Evolutionary conservation across 2,113 vertebrate species (phyloP).

Genomic region (Alces alces): DNA sequence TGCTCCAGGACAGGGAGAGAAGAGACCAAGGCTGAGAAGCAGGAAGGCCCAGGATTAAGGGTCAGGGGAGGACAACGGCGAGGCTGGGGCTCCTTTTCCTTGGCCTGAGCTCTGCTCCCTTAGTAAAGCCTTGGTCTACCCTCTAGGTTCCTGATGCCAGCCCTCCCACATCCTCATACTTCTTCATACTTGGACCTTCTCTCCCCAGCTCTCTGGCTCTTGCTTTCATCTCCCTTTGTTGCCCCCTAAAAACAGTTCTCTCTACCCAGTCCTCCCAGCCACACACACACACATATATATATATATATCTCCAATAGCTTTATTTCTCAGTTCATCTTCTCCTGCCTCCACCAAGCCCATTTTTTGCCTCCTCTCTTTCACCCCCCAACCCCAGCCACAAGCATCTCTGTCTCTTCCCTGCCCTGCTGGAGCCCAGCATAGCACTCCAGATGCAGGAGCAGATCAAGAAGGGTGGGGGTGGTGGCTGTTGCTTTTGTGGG

Average conservation of each 20-base stretch:
- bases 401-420: neutral
- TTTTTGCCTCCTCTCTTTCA: neutral
- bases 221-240: neutral
- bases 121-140: neutral
- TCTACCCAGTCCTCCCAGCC: neutral
- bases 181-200: neutral
- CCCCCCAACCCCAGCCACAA: neutral
- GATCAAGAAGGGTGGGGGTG: conserved; percentile 72
- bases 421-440: conserved; percentile 29
- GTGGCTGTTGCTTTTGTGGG: conserved; percentile 68
- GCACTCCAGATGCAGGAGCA: conserved; percentile 66
- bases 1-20: neutral
- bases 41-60: neutral
- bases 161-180: neutral
- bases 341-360: neutral
- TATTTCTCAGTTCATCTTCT: conserved; percentile 1
- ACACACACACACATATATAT: too few relatives aligned
- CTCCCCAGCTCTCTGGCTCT: neutral
- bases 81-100: neutral
- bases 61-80: neutral
- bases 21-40: neutral
- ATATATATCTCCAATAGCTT: neutral
- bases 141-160: neutral
- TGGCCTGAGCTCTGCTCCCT: neutral
- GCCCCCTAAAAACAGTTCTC: neutral